Evolutionary conservation across 2,888 invertebrate species (phyloP).

Genomic region (Drosophila conformis): DNA sequence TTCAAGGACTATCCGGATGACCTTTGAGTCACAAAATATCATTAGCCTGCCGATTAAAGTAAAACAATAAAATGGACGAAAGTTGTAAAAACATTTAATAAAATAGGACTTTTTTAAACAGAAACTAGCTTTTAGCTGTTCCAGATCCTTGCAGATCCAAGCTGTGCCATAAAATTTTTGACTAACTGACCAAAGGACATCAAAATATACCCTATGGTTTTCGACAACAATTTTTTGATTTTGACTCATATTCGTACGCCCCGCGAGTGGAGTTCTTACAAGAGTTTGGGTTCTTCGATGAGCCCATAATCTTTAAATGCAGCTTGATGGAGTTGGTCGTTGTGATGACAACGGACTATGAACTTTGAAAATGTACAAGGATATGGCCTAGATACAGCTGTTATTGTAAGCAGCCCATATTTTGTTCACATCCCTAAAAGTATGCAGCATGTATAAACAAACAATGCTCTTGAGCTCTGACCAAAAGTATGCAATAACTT

Average conservation of each 20-base stretch:
- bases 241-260: neutral
- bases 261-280: neutral
- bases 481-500: neutral
- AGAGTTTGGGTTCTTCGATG: accelerated
- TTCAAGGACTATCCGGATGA: neutral
- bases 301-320: neutral
- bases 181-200: neutral
- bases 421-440: neutral
- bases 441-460: neutral
- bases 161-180: neutral
- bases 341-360: neutral
- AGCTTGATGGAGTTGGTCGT: neutral
- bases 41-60: neutral
- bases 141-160: neutral
- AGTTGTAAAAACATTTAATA: neutral
- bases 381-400: neutral
- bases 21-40: neutral
- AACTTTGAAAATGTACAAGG: neutral
- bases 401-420: neutral
- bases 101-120: neutral
- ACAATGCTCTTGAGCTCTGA: neutral
- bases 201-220: neutral
- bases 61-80: neutral
- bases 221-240: neutral
- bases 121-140: neutral